phyloP scores from a whole-genome alignment of 2,797 vertebrate species.

The Enteromius fasciolatus region DNA sequence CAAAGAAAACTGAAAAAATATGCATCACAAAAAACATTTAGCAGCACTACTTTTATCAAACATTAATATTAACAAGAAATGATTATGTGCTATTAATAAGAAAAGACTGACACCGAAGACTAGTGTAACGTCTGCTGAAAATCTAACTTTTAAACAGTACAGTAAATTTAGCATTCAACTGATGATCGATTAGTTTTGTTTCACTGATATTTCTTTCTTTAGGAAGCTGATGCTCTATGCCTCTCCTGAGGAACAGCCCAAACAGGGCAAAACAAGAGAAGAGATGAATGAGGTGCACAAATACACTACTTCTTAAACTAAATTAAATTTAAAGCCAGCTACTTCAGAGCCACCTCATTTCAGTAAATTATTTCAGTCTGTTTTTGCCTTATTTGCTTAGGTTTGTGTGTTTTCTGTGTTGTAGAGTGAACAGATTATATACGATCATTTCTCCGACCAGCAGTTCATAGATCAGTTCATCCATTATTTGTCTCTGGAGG shows the following conservation, averaged over 20 bases:
- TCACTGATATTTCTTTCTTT: slow-evolving; percentile 14
- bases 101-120: background rate
- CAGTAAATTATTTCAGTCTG: background rate
- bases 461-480: slow-evolving; percentile 94
- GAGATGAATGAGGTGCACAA: slow-evolving; percentile 88
- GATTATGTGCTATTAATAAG: background rate
- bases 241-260: slow-evolving; percentile 87
- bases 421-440: slow-evolving; percentile 93
- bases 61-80: background rate
- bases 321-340: background rate
- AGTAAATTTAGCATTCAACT: background rate
- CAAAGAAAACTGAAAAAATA: background rate
- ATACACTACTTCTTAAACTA: background rate
- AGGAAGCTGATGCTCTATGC: slow-evolving; percentile 93
- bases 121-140: background rate
- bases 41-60: background rate
- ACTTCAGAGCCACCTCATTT: background rate
- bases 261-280: slow-evolving; percentile 84
- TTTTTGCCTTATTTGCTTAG: background rate
- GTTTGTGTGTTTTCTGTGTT: slow-evolving; percentile 43
- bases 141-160: background rate
- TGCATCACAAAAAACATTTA: background rate
- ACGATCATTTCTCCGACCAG: slow-evolving; percentile 93
- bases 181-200: background rate
- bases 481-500: slow-evolving; percentile 95